A percentile compares a stretch with the other conserved stretches of the same genome.
phyloP scores from a whole-genome alignment of 2,888 invertebrate species.

The Epsilonema sp. region DNA sequence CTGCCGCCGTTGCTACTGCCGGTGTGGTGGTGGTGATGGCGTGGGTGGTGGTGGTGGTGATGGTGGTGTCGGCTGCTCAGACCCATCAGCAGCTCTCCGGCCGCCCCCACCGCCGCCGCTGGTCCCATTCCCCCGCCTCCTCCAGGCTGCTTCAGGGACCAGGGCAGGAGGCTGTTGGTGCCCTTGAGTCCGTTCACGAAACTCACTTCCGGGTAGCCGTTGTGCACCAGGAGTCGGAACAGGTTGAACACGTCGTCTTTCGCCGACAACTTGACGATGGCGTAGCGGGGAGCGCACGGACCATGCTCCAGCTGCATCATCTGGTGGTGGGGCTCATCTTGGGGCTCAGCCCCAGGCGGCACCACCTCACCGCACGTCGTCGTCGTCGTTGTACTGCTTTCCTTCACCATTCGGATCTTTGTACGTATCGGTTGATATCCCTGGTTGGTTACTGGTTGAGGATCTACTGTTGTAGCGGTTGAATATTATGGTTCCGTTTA shows the following conservation, averaged over 20 bases:
- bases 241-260: conserved; percentile 8
- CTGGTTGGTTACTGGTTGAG: no score
- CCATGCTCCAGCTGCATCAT: neutral
- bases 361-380: no score
- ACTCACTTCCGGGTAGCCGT: conserved; percentile 12
- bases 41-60: neutral
- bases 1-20: neutral
- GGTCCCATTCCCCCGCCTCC: neutral
- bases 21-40: no score
- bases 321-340: no score
- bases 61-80: no score
- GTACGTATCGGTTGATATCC: no score
- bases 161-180: neutral
- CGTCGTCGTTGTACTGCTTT: no score
- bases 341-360: no score
- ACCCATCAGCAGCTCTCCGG: neutral
- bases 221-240: conserved; percentile 7
- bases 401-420: no score
- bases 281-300: conserved; percentile 34
- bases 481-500: no score
- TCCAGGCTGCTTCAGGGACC: no score
- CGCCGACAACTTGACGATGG: conserved; percentile 5
- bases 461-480: no score
- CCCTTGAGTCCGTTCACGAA: conserved; percentile 14
- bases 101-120: neutral